Conservation (phyloP, 2,888 invertebrate species). For the Neoascia interrupta region DNA sequence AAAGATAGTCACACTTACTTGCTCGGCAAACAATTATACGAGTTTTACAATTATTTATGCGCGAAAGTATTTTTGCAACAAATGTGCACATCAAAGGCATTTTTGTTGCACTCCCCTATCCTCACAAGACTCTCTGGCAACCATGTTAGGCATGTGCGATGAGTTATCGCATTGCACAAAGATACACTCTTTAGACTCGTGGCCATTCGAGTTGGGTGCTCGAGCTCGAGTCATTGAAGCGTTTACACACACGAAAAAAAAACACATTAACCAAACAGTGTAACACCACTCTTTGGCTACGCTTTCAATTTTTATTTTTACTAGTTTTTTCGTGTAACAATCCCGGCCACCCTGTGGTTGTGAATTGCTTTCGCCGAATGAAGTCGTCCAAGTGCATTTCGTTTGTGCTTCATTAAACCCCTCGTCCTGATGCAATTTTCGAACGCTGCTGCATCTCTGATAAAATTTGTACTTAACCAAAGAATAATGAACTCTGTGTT, state of each 20-base stretch:
- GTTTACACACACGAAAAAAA: slow-evolving; percentile 23
- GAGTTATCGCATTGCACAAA: background rate
- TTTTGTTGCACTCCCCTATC: slow-evolving; percentile 2
- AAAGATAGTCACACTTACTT: slow-evolving; percentile 17
- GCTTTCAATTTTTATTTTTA: slow-evolving; percentile 33
- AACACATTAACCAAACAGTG: too few species aligned
- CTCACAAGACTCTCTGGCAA: background rate
- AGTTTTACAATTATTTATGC: too few species aligned
- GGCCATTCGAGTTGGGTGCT: too few species aligned
- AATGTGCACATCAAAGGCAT: slow-evolving; percentile 18
- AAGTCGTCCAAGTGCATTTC: slow-evolving; percentile 40
- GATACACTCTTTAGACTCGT: background rate
- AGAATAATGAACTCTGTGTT: too few species aligned
- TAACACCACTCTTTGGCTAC: slow-evolving; percentile 27
- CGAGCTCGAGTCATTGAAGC: slow-evolving; percentile 46
- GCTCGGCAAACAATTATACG: slow-evolving; percentile 6
- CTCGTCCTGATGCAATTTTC: slow-evolving; percentile 3
- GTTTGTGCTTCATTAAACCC: slow-evolving; percentile 55
- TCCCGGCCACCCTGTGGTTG: background rate
- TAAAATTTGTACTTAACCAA: slow-evolving; percentile 33
- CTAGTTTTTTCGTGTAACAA: slow-evolving; percentile 1
- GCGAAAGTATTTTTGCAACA: slow-evolving; percentile 11
- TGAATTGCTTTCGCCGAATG: background rate
- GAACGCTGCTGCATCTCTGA: slow-evolving; percentile 34
- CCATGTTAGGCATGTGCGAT: background rate